Conservation (phyloP, 2,113 vertebrate genomes). For the Hyla sarda region DNA sequence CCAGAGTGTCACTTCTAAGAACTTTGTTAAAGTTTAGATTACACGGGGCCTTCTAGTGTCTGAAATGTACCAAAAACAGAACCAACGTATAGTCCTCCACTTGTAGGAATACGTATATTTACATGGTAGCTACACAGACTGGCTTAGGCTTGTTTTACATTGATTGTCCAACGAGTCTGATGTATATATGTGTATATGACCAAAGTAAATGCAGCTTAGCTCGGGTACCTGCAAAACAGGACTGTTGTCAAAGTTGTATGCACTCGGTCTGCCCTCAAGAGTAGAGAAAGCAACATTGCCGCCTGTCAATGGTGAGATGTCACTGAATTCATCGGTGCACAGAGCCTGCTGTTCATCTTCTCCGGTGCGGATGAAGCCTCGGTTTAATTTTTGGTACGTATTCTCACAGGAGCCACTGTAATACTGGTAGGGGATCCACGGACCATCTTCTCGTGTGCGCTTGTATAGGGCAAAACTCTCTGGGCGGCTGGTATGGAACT, state of each 20-base stretch:
- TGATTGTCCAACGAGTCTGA: no score
- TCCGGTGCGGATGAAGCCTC: conserved; percentile 88
- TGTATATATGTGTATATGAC: no score
- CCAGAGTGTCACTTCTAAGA: no score
- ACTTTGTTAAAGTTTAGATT: no score
- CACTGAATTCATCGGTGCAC: conserved; percentile 97
- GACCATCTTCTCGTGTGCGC: conserved; percentile 80
- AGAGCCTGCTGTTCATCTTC: conserved; percentile 93
- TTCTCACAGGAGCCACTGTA: conserved; percentile 97
- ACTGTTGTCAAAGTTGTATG: conserved; percentile 96
- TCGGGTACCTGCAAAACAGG: conserved; percentile 88
- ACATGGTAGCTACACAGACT: no score
- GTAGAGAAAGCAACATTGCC: conserved; percentile 98
- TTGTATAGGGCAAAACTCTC: conserved; percentile 98
- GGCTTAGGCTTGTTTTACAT: no score
- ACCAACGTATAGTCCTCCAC: no score
- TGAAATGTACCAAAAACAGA: no score
- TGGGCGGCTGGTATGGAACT: conserved; percentile 96
- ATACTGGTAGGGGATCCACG: conserved; percentile 94
- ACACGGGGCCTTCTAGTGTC: no score
- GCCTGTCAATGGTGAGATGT: conserved; percentile 95
- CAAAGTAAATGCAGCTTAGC: neutral
- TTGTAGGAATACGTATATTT: no score
- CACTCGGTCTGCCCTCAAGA: conserved; percentile 91
- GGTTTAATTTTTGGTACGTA: conserved; percentile 83